Conservation (phyloP, 2,888 invertebrate species). For the Hybos culiciformis region DNA sequence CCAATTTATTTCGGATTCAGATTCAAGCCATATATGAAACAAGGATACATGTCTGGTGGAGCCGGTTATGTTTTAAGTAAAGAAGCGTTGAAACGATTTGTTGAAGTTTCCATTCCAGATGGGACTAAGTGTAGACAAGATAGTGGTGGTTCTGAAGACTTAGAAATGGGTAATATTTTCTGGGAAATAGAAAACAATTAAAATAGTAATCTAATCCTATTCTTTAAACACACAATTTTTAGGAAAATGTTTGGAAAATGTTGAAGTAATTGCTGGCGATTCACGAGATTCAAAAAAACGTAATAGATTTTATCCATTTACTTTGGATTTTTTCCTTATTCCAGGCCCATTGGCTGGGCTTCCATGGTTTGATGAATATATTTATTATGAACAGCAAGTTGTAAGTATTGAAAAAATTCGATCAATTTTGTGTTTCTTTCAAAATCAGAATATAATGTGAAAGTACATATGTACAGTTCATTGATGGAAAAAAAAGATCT, state of each 20-base stretch:
- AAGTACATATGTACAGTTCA: too few species aligned
- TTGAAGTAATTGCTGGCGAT: conserved; percentile 74
- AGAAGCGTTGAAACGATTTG: conserved; percentile 58
- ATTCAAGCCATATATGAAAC: too few species aligned
- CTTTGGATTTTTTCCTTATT: conserved; percentile 83
- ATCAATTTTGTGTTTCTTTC: too few species aligned
- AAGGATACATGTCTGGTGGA: conserved; percentile 78
- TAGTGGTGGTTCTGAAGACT: conserved; percentile 32
- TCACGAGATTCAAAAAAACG: conserved; percentile 66
- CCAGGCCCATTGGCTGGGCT: conserved; percentile 68
- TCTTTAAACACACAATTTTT: conserved; percentile 11
- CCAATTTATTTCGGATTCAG: too few species aligned
- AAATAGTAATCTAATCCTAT: conserved; percentile 1
- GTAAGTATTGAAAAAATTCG: too few species aligned
- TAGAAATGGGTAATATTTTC: conserved; percentile 45
- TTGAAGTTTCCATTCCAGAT: conserved; percentile 54
- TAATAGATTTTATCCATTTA: conserved; percentile 84
- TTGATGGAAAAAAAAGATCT: too few species aligned
- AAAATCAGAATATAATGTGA: too few species aligned
- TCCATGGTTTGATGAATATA: too few species aligned
- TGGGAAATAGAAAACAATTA: conserved; percentile 33
- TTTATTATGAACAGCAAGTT: conserved; percentile 71
- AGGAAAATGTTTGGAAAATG: conserved; percentile 58
- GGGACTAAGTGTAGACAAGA: conserved; percentile 38
- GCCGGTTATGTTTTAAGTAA: conserved; percentile 82